These are phyloP conservation scores for Melangyna quadrimaculata DNA, from an alignment of 2,888 invertebrate genomes.

Conservation along the genomic window DNA sequence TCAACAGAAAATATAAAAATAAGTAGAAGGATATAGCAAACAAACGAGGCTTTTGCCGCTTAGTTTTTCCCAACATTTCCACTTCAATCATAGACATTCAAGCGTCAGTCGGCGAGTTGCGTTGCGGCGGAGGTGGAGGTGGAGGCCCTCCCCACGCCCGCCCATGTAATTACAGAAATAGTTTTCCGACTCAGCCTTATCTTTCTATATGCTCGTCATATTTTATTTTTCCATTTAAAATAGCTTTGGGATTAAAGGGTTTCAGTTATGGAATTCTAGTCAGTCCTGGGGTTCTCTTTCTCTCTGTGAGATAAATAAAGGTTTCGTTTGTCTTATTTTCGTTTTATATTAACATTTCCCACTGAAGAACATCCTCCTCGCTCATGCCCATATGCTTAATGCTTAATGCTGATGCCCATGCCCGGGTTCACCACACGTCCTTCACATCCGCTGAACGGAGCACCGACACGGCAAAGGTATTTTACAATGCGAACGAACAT, in stretches of 20 bases:
- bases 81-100: slow-evolving; percentile 65
- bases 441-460: neutral
- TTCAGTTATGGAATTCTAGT: slow-evolving; percentile 1
- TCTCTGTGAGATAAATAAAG: neutral
- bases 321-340: slow-evolving; percentile 25
- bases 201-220: slow-evolving; percentile 14
- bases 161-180: slow-evolving; percentile 59
- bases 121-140: no score
- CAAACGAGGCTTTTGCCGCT: neutral
- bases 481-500: slow-evolving; percentile 50
- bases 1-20: neutral
- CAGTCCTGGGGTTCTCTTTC: neutral
- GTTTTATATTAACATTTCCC: slow-evolving; percentile 49
- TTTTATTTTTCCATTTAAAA: neutral
- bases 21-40: neutral
- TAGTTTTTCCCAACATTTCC: slow-evolving; percentile 15
- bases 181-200: slow-evolving; percentile 27
- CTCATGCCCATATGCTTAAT: no score
- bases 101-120: slow-evolving; percentile 40
- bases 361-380: neutral
- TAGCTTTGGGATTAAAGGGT: slow-evolving; percentile 2
- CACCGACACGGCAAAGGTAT: slow-evolving; percentile 15
- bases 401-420: no score
- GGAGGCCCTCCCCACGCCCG: no score
- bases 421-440: slow-evolving; percentile 1